Percentiles rank a stretch among this genome's conserved stretches.
Conservation (phyloP, 2,888 invertebrate genomes). For the Linnaemya tessellans region DNA sequence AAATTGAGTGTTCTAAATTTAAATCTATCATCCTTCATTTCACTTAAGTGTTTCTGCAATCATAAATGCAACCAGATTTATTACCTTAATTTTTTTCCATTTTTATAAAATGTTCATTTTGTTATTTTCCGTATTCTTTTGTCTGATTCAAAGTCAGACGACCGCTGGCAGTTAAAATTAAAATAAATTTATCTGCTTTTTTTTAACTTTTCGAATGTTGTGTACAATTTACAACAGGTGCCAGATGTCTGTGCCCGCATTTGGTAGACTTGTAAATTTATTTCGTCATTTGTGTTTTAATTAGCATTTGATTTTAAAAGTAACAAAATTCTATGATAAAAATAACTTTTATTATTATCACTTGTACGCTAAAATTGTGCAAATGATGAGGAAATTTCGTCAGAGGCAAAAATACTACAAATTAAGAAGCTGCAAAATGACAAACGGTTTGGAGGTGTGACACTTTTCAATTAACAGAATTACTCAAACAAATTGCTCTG, state of each 20-base stretch:
- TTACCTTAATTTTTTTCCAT: conserved; percentile 6
- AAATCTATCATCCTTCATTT: not conserved
- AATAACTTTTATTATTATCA: conserved; percentile 53
- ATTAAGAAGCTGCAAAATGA: conserved; percentile 46
- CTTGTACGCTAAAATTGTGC: conserved; percentile 41
- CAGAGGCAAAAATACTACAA: conserved; percentile 17
- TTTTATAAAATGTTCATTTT: conserved; percentile 6
- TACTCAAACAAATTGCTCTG: conserved; percentile 41
- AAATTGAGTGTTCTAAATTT: conserved; percentile 8
- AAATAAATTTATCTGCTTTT: conserved; percentile 19
- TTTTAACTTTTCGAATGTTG: conserved; percentile 19
- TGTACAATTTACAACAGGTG: conserved; percentile 50
- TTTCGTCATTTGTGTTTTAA: conserved; percentile 53
- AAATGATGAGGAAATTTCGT: conserved; percentile 44
- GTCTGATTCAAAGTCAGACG: conserved; percentile 1
- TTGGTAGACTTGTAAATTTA: conserved; percentile 45
- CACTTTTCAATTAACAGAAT: conserved; percentile 57
- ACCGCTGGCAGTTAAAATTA: conserved; percentile 28
- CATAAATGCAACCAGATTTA: conserved; percentile 25
- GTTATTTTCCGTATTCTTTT: conserved; percentile 11
- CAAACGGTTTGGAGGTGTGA: conserved; percentile 56
- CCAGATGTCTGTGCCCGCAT: conserved; percentile 37
- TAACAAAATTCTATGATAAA: conserved; percentile 32
- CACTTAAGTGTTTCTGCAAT: not conserved
- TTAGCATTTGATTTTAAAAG: conserved; percentile 40